Evolutionary conservation across 2,113 vertebrate species (phyloP).

Genomic region (Opisthocomus hoazin): DNA sequence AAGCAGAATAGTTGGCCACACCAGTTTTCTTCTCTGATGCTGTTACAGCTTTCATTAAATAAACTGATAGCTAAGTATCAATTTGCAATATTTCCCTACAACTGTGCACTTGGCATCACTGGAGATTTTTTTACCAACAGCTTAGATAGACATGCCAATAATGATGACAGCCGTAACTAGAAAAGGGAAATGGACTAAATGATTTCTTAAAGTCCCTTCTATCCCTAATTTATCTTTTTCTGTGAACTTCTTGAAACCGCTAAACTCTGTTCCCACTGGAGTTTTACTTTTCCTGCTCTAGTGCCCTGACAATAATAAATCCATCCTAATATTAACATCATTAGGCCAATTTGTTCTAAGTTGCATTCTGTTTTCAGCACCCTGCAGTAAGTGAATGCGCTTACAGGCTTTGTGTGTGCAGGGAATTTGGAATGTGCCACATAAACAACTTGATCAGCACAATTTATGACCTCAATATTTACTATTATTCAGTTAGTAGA

Average conservation of each 20-base stretch:
- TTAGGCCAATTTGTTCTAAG: background rate
- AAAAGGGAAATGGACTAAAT: background rate
- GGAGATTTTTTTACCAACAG: background rate
- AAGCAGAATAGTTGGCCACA: background rate
- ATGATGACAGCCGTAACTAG: background rate
- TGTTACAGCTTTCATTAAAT: background rate
- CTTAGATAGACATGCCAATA: background rate
- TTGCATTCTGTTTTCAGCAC: background rate
- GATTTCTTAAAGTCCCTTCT: background rate
- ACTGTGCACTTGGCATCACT: background rate
- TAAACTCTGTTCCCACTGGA: background rate
- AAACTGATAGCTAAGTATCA: background rate
- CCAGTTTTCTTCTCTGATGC: background rate
- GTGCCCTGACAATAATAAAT: background rate
- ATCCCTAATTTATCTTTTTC: background rate
- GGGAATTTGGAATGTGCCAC: background rate
- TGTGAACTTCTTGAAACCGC: background rate
- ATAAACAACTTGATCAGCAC: background rate
- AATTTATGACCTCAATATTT: background rate
- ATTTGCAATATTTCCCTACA: background rate
- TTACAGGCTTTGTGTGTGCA: background rate
- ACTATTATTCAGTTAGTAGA: background rate
- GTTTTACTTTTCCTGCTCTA: background rate
- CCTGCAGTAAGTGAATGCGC: background rate
- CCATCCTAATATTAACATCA: background rate